Evolutionary conservation across 2,113 vertebrate genomes (phyloP).

Genomic region (Nesogale talazaci): DNA sequence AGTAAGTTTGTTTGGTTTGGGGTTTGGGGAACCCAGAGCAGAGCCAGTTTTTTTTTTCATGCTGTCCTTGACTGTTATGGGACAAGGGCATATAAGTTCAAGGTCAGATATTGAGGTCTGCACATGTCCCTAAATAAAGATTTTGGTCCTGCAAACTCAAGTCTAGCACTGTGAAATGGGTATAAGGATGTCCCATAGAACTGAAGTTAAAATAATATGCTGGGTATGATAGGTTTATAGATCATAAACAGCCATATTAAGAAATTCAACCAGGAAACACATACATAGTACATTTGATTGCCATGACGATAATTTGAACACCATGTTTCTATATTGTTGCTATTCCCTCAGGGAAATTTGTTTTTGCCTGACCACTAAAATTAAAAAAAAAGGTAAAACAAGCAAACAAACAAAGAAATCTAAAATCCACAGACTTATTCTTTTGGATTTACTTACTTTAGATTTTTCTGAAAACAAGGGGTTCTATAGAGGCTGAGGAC

Average conservation of each 20-base stretch:
- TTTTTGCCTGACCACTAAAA: constrained; percentile 11
- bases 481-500: neutral
- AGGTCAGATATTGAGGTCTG: neutral
- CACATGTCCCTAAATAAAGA: neutral
- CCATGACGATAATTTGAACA: constrained; percentile 11
- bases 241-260: neutral
- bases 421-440: neutral
- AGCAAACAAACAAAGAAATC: no score
- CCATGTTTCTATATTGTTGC: neutral
- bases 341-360: neutral
- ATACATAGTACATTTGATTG: neutral
- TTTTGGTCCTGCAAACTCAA: neutral
- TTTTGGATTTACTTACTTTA: constrained; percentile 45
- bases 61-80: neutral
- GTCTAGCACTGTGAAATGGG: neutral
- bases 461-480: constrained; percentile 61
- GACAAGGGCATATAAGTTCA: neutral
- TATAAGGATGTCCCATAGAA: neutral
- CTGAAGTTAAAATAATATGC: constrained; percentile 18
- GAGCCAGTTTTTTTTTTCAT: neutral
- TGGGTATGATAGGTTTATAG: neutral
- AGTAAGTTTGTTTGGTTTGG: no score
- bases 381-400: neutral
- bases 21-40: no score
- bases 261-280: neutral